phyloP scores from a whole-genome alignment of 2,797 vertebrate genomes.

The Tokudaia tokunoshimensis region DNA sequence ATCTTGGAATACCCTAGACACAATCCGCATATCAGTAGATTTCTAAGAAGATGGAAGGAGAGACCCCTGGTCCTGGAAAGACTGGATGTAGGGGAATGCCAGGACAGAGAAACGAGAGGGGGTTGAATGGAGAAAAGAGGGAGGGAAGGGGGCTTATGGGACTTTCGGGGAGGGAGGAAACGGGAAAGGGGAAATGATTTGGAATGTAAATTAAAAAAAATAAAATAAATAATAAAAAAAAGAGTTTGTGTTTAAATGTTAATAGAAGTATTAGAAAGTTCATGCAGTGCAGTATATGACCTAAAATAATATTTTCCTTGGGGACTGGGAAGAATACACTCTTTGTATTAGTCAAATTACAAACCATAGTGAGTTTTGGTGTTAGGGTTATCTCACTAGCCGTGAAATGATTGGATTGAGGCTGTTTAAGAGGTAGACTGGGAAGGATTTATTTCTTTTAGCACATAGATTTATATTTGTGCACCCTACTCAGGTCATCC shows the following conservation, averaged over 20 bases:
- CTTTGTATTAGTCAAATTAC: background rate
- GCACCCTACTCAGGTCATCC: background rate
- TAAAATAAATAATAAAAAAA: too few relatives aligned
- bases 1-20: too few relatives aligned
- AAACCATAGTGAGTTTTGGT: background rate
- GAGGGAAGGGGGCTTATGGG: too few relatives aligned
- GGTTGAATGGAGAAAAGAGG: too few relatives aligned
- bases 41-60: too few relatives aligned
- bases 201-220: too few relatives aligned
- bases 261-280: background rate
- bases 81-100: too few relatives aligned
- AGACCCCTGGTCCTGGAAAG: too few relatives aligned
- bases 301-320: background rate
- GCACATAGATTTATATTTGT: background rate
- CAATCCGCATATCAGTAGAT: too few relatives aligned
- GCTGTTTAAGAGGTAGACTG: background rate
- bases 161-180: too few relatives aligned
- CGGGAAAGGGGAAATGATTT: too few relatives aligned
- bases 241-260: background rate
- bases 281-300: background rate
- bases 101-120: too few relatives aligned
- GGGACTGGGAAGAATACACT: background rate
- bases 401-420: background rate
- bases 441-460: background rate
- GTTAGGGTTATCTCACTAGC: background rate